Conservation (phyloP, 2,888 invertebrate genomes). For the Dendrolimus pini region DNA sequence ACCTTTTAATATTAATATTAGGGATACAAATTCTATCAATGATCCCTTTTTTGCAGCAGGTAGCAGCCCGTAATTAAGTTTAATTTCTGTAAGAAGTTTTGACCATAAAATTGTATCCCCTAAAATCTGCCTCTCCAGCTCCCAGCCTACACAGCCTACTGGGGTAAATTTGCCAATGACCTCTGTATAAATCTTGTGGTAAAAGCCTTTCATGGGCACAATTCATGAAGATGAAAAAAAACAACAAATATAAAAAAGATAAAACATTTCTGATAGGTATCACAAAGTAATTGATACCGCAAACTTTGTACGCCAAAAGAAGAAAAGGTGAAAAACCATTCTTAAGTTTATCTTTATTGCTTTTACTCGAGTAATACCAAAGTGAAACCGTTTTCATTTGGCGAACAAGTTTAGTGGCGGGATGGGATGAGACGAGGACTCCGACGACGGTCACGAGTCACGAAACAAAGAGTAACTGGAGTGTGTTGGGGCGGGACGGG, state of each 20-base stretch:
- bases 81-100: too few relatives aligned
- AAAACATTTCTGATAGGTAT: constrained; percentile 6
- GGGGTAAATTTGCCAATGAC: too few relatives aligned
- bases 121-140: too few relatives aligned
- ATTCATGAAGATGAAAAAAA: too few relatives aligned
- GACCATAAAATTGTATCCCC: too few relatives aligned
- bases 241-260: constrained; percentile 8
- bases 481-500: constrained; percentile 31
- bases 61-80: too few relatives aligned
- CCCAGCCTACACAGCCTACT: too few relatives aligned
- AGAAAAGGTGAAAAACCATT: constrained; percentile 35
- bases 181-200: too few relatives aligned
- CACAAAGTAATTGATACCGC: constrained; percentile 12
- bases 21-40: too few relatives aligned
- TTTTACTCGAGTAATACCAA: constrained; percentile 51
- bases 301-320: constrained; percentile 35
- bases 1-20: too few relatives aligned
- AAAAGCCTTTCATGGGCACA: too few relatives aligned
- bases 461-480: constrained; percentile 63
- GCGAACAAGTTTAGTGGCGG: constrained; percentile 46
- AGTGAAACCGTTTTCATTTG: constrained; percentile 72
- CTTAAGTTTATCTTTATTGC: constrained; percentile 33
- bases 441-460: constrained; percentile 37
- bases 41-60: too few relatives aligned
- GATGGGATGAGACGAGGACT: constrained; percentile 43